Base-by-base conservation (phyloP, 2,797 vertebrate genomes). In the Pelodytes ibericus region DNA sequence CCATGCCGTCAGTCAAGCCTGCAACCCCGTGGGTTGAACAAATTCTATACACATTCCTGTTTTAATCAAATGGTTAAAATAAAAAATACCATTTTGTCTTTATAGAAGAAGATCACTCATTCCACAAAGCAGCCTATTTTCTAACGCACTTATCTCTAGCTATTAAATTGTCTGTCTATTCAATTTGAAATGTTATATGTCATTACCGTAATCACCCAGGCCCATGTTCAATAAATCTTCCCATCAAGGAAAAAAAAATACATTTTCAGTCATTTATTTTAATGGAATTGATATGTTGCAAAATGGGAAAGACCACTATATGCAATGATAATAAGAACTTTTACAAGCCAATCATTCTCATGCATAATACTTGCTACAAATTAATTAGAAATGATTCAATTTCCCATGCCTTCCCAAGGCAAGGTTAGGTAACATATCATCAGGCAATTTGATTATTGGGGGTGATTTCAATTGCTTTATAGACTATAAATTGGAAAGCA, bases 151-250 rank as follows among this genome's bases (percentile, higher is more conserved):
- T 64, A 56, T 41, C 61, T 57, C 33, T 62, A 27, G 59, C 71
- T 72, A 57, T 74, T 59, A 59, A 74, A 74, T 74, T 66, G 72
- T 58, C 62, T 57, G 47, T 47, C 72, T 66, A 66, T 65, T 44
- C 33, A 58, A 65, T 74, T 66, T 30, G n/a, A 66, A 66, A 66
- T 74, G 61, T 44, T 44, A 53, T 72, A 62, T 63, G 31, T 62
- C 26, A 65, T 74, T 65, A 74, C 49, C 47, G 25, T 65, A 64
- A 64, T 64, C 71, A 64, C 61, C 36, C 20, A 18, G 51, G 36
- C 26, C 51, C 20, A 31, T 66, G 60, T 64, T 66, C 49, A 29
- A 66, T 74, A 66, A 58, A 66, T 58, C 62, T 59, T 66, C 63
- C 51, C 49, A 58, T 74, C 9, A 25, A 58, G 33, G 59, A 51